These are phyloP conservation scores for Melitaea cinxia DNA, from an alignment of 1,140 invertebrate species.

Conservation along the genomic window DNA sequence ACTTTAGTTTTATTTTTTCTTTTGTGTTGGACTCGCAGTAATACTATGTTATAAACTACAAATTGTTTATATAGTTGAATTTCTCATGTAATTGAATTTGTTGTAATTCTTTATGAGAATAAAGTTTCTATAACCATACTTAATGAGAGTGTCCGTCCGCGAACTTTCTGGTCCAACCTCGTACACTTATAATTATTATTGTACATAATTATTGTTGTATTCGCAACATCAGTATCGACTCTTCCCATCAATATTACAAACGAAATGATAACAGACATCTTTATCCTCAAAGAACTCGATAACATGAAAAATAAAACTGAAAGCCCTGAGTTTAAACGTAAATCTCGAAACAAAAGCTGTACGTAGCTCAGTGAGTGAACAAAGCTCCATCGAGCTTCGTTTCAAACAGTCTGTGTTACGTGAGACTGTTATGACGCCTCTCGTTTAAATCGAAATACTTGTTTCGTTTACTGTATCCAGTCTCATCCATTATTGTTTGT, in stretches of 20 bases:
- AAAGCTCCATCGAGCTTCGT: conserved; percentile 1
- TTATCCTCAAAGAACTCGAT: neutral
- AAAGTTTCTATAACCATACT: too few relatives aligned
- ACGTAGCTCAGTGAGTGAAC: neutral
- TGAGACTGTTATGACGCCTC: conserved; percentile 6
- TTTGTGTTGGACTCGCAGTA: too few relatives aligned
- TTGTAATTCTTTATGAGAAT: too few relatives aligned
- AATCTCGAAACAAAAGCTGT: neutral
- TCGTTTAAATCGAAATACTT: neutral
- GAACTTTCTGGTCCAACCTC: too few relatives aligned
- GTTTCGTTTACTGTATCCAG: neutral
- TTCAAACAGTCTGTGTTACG: neutral
- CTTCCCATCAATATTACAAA: neutral
- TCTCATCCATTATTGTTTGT: neutral
- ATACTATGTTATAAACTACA: too few relatives aligned
- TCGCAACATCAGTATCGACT: too few relatives aligned
- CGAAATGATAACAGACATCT: neutral
- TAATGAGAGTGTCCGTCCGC: too few relatives aligned
- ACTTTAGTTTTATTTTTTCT: too few relatives aligned
- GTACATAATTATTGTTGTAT: too few relatives aligned
- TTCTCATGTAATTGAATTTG: too few relatives aligned
- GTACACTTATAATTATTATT: too few relatives aligned
- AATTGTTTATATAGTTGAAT: too few relatives aligned
- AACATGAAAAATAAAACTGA: neutral
- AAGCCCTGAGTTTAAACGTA: neutral